Evolutionary conservation across 2,888 invertebrate genomes (phyloP).

Genomic region (Polydrusus tereticollis): DNA sequence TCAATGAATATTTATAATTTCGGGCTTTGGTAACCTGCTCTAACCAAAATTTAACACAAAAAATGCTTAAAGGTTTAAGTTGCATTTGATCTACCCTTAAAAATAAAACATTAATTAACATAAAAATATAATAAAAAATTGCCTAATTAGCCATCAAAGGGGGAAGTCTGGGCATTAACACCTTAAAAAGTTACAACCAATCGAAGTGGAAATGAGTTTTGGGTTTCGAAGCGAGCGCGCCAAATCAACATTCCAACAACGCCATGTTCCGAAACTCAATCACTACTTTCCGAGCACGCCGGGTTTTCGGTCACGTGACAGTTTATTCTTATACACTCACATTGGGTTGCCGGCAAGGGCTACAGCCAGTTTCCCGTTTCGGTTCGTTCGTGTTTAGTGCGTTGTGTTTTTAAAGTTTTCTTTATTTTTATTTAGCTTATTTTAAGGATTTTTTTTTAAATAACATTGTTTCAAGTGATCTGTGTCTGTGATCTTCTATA

Average conservation of each 20-base stretch:
- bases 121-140: constrained; percentile 15
- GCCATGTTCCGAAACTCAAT: constrained; percentile 33
- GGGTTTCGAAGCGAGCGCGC: constrained; percentile 3
- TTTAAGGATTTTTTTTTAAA: constrained; percentile 32
- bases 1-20: too few species aligned
- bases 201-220: constrained; percentile 33
- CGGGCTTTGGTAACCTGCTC: too few species aligned
- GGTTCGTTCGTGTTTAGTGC: constrained; percentile 23
- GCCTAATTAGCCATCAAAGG: constrained; percentile 14
- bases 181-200: constrained; percentile 29
- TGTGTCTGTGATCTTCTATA: constrained; percentile 49
- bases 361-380: constrained; percentile 27
- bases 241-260: background rate
- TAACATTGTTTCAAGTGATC: constrained; percentile 43
- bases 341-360: constrained; percentile 29
- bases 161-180: constrained; percentile 10
- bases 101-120: background rate
- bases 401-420: constrained; percentile 36
- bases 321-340: constrained; percentile 39
- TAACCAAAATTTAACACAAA: too few species aligned
- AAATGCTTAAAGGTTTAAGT: too few species aligned
- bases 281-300: constrained; percentile 50
- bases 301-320: constrained; percentile 49
- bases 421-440: constrained; percentile 37
- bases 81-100: too few species aligned